Percentiles rank a stretch among this genome's conserved stretches.
Evolutionary conservation across 2,113 vertebrate species (phyloP).

Genomic region (Tapirus terrestris): DNA sequence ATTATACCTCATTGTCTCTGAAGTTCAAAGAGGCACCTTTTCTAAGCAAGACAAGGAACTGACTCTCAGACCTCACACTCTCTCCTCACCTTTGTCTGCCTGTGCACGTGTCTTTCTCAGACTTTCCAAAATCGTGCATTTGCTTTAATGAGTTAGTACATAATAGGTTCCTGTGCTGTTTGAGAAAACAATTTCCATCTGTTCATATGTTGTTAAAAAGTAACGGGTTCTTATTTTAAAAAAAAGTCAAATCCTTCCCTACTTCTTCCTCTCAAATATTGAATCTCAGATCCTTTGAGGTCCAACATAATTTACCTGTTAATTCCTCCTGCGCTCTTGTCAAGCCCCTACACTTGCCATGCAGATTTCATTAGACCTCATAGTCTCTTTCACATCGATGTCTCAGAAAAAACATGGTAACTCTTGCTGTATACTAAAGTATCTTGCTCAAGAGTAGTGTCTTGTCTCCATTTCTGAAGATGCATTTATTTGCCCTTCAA

Average conservation of each 20-base stretch:
- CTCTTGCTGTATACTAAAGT: slow-evolving; percentile 26
- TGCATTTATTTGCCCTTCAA: slow-evolving; percentile 78
- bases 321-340: slow-evolving; percentile 61
- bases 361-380: slow-evolving; percentile 53
- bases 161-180: not conserved
- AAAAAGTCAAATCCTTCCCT: slow-evolving; percentile 13
- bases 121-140: not conserved
- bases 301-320: slow-evolving; percentile 54
- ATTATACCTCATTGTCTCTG: not conserved
- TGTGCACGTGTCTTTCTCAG: not conserved
- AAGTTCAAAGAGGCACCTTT: not conserved
- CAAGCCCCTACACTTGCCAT: slow-evolving; percentile 6
- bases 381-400: slow-evolving; percentile 18
- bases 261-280: not conserved
- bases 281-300: slow-evolving; percentile 50
- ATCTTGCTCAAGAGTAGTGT: not conserved
- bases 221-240: not conserved
- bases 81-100: not conserved
- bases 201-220: slow-evolving; percentile 47
- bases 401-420: slow-evolving; percentile 33
- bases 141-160: not conserved
- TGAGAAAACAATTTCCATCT: slow-evolving; percentile 56
- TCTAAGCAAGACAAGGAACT: not conserved
- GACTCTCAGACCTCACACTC: fast-evolving
- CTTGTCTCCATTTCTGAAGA: slow-evolving; percentile 65